Evolutionary conservation across 2,888 invertebrate genomes (phyloP), one percentile per base, ranked within the genome.

Genomic region (Rhopalosiphum nymphaeae): DNA sequence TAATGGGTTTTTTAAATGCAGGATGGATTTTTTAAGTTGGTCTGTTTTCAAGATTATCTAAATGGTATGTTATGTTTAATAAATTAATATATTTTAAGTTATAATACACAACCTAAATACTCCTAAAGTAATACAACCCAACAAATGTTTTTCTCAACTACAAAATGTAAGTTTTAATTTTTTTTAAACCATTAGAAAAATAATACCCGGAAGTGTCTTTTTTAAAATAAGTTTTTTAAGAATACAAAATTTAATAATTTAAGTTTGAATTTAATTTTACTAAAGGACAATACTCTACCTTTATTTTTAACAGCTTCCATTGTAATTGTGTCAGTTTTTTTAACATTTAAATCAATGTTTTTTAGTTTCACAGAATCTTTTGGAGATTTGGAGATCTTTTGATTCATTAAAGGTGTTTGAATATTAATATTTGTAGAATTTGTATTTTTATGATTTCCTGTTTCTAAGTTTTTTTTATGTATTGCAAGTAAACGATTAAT

Each of bases 391-490:
- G 49, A 36, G 2, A 21, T 26, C 11, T 67, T 84, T 53, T 44
- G 88, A 25, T 53, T 93, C 25, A 7, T n/a, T 4, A 44, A n/a
- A 88, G 87, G 67, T 11, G 92, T 78, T 53, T 56, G 29, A 29
- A 53, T 49, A 49, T 49, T 88, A 67, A 67, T 61, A 16, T 26
- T 87, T 53, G 49, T 88, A 67, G 29, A 29, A n/a, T 88, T n/a
- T 56, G 29, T 36, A 78, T 89, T 44, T n/a, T 78, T 93, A 25
- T 13, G 42, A 36, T 89, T 93, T 78, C 11, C 56, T 3, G 42
- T 53, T 44, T 93, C 56, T n/a, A 93, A 56, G 36, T 94, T 94
- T 53, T 87, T 86, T 91, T 91, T 94, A 53, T 90, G 85, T 25
- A 90, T 36, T 3, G 67, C 36, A n/a, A 94, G 86, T 87, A 94